phyloP scores from a whole-genome alignment of 1,140 invertebrate genomes.

The Bombus balteatus region DNA sequence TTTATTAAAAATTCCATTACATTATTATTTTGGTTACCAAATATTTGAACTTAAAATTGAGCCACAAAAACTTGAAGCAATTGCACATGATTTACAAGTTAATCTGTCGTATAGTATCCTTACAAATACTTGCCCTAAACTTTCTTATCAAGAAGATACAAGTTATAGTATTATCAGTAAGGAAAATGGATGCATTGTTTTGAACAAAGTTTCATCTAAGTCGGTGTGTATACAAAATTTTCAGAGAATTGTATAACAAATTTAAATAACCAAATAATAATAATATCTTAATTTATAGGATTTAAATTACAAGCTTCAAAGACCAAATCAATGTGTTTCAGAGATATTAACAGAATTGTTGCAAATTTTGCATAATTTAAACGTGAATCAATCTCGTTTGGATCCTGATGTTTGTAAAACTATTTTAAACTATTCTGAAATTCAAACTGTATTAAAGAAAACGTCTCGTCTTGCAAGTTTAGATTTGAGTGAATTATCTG shows the following conservation, averaged over 20 bases:
- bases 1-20: conserved; percentile 70
- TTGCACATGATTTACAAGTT: conserved; percentile 83
- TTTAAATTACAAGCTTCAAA: conserved; percentile 45
- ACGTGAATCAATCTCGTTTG: conserved; percentile 46
- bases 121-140: conserved; percentile 83
- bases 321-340: conserved; percentile 73
- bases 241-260: background rate
- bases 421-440: conserved; percentile 57
- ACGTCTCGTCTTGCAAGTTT: conserved; percentile 67
- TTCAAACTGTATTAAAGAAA: conserved; percentile 70
- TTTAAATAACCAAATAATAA: background rate
- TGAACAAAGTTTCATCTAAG: conserved; percentile 67
- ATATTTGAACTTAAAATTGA: conserved; percentile 84
- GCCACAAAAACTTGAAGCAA: conserved; percentile 83
- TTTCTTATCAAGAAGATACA: conserved; percentile 68
- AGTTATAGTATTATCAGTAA: conserved; percentile 64
- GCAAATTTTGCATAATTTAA: conserved; percentile 49
- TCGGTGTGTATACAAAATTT: conserved; percentile 49
- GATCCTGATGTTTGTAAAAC: conserved; percentile 41
- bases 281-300: conserved; percentile 45
- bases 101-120: conserved; percentile 85
- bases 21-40: conserved; percentile 82
- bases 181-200: conserved; percentile 69
- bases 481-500: conserved; percentile 76
- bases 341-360: conserved; percentile 73